phyloP scores from a whole-genome alignment of 2,113 vertebrate genomes.

The Acrocephalus kingi region DNA sequence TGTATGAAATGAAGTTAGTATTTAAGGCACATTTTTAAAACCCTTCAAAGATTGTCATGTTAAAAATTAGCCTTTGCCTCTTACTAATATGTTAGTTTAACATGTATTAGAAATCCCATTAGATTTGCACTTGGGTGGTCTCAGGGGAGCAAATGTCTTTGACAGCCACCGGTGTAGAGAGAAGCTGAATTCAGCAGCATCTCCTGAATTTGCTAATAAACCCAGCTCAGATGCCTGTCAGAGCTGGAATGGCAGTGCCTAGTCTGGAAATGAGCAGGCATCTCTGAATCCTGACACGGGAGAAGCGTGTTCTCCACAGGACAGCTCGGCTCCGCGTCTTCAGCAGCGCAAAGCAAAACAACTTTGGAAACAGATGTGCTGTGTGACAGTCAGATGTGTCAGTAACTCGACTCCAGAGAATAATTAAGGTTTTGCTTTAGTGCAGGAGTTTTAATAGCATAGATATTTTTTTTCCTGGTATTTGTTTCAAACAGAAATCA shows the following conservation, averaged over 20 bases:
- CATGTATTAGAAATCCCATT: background rate
- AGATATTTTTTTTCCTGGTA: background rate
- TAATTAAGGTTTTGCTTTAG: slow-evolving; percentile 40
- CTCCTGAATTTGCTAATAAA: background rate
- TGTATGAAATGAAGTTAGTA: background rate
- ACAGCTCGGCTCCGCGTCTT: background rate
- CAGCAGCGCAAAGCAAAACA: background rate
- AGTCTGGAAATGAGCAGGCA: background rate
- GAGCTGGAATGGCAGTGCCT: background rate
- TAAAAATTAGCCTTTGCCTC: background rate
- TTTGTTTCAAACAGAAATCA: slow-evolving; percentile 30
- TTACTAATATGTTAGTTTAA: background rate
- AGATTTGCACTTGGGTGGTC: background rate
- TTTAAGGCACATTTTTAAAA: background rate
- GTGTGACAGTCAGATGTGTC: slow-evolving; percentile 3
- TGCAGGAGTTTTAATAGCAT: background rate
- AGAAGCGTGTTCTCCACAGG: background rate
- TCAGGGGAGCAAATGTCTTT: background rate
- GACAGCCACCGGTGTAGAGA: background rate
- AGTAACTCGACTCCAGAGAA: background rate
- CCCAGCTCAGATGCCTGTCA: background rate
- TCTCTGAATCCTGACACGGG: background rate
- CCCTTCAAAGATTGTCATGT: background rate
- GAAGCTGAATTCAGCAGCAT: background rate
- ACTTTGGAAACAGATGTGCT: background rate